phyloP scores from a whole-genome alignment of 30 jellyfish, hydroid and myxozoan genomes.

The Aurelia sp. region DNA sequence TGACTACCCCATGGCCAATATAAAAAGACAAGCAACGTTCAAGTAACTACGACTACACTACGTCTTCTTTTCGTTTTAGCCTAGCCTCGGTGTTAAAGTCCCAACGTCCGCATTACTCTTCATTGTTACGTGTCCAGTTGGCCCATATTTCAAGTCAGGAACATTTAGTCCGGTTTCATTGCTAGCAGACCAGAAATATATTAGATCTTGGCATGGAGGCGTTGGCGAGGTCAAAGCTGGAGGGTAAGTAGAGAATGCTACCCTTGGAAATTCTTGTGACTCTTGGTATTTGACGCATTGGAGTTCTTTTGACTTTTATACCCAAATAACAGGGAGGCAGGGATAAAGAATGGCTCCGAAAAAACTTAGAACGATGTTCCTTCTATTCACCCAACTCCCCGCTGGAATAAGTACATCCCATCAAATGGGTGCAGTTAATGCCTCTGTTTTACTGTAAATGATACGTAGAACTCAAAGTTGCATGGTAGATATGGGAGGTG shows the following conservation, averaged over 20 bases:
- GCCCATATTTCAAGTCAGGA: conserved; percentile 88
- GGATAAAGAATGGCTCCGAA: too few relatives aligned
- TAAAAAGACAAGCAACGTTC: too few relatives aligned
- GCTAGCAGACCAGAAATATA: conserved; percentile 79
- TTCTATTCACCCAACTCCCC: too few relatives aligned
- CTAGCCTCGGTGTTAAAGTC: conserved; percentile 91
- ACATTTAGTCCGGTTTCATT: conserved; percentile 84
- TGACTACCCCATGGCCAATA: too few relatives aligned
- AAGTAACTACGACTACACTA: too few relatives aligned
- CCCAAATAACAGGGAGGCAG: background rate
- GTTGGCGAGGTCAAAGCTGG: conserved; percentile 95
- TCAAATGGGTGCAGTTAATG: too few relatives aligned
- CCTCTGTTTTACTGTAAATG: too few relatives aligned
- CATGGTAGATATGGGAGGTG: too few relatives aligned
- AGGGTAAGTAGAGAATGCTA: conserved; percentile 64
- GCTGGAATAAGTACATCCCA: too few relatives aligned
- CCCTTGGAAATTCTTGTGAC: background rate
- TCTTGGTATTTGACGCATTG: background rate
- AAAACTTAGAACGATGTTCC: too few relatives aligned
- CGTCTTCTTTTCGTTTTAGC: conserved; percentile 34
- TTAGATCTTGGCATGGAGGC: conserved; percentile 98
- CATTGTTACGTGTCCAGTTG: conserved; percentile 93
- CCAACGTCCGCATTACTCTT: conserved; percentile 86
- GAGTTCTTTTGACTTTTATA: background rate
- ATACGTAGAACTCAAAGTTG: too few relatives aligned